phyloP scores from a whole-genome alignment of 1,140 invertebrate species.

The Philotrypesis tridentata region DNA sequence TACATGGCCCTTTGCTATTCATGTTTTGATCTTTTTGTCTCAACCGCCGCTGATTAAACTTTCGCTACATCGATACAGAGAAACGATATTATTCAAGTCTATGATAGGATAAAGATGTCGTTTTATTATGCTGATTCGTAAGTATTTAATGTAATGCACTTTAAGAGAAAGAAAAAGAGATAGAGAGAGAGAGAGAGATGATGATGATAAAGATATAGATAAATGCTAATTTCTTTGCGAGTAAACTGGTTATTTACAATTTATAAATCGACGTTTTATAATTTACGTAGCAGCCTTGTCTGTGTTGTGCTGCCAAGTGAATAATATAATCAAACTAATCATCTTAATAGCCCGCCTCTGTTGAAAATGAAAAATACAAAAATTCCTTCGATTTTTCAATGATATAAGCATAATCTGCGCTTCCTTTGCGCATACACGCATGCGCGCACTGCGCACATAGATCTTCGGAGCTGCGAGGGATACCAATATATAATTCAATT shows the following conservation, averaged over 20 bases:
- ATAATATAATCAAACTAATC: too few relatives aligned
- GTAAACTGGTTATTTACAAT: background rate
- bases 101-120: background rate
- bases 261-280: background rate
- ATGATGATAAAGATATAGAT: background rate
- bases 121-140: background rate
- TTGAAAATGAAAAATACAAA: too few relatives aligned
- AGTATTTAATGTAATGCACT: background rate
- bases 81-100: background rate
- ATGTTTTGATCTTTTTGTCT: background rate
- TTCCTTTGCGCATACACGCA: too few relatives aligned
- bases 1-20: background rate
- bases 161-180: background rate
- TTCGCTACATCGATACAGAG: slow-evolving; percentile 18
- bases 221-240: background rate
- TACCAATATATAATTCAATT: background rate
- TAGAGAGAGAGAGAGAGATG: too few relatives aligned
- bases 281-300: background rate
- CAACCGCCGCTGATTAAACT: slow-evolving; percentile 23
- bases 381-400: too few relatives aligned
- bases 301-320: too few relatives aligned
- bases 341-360: too few relatives aligned
- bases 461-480: too few relatives aligned
- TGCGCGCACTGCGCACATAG: too few relatives aligned
- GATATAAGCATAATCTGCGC: too few relatives aligned